These are phyloP conservation scores for Aphidius gifuensis DNA, from an alignment of 1,140 invertebrate species.

Conservation along the genomic window DNA sequence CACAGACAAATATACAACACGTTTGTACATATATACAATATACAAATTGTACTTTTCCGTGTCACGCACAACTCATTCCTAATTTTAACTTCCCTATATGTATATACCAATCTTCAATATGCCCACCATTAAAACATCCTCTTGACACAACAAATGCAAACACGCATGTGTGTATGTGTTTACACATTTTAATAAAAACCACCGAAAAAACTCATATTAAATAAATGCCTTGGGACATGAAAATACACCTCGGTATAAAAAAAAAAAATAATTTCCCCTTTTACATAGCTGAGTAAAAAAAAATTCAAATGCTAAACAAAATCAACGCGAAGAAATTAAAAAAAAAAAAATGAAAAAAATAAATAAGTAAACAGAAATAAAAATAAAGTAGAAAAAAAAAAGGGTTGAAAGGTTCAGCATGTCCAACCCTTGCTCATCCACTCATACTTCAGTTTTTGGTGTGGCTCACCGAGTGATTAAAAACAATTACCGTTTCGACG, in stretches of 20 bases:
- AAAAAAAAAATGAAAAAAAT: no score
- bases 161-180: conserved; percentile 12
- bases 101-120: no score
- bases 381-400: conserved; percentile 8
- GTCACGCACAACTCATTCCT: conserved; percentile 20
- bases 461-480: conserved; percentile 40
- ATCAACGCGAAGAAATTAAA: no score
- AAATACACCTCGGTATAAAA: no score
- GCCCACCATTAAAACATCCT: background rate
- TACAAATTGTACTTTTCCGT: conserved; percentile 31
- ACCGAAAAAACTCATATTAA: no score
- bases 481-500: conserved; percentile 46
- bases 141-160: conserved; percentile 32
- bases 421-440: conserved; percentile 6
- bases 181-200: background rate
- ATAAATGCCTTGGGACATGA: no score
- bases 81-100: background rate
- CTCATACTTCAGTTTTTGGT: conserved; percentile 4
- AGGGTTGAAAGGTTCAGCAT: conserved; percentile 3
- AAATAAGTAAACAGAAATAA: background rate
- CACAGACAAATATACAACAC: background rate
- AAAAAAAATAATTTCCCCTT: no score
- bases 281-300: no score
- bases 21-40: conserved; percentile 3
- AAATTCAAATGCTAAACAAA: no score